Percentiles rank a stretch among this genome's conserved stretches.
Conservation (phyloP, 2,113 vertebrate species). For the Dipodomys merriami region DNA sequence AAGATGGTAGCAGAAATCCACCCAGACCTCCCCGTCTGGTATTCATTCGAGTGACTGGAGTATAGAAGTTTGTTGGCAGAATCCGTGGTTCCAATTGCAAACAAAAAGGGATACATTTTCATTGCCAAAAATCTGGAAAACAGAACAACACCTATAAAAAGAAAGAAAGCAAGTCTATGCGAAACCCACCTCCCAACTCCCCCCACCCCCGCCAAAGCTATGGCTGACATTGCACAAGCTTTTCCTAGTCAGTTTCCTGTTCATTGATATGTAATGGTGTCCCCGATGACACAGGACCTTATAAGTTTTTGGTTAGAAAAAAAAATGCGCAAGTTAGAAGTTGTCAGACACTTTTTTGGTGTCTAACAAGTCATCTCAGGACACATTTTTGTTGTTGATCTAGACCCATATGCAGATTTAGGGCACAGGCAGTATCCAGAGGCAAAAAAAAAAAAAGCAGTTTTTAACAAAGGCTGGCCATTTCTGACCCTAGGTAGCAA, state of each 20-base stretch:
- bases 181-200: not conserved
- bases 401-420: not conserved
- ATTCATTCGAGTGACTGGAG: not conserved
- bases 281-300: slow-evolving; percentile 55
- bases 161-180: not conserved
- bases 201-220: not conserved
- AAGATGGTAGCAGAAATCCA: not conserved
- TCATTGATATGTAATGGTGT: slow-evolving; percentile 57
- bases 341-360: slow-evolving; percentile 46
- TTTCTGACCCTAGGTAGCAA: not conserved
- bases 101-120: not conserved
- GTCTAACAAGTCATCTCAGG: slow-evolving; percentile 69
- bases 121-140: slow-evolving; percentile 49
- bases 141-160: slow-evolving; percentile 2
- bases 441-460: not conserved
- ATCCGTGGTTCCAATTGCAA: slow-evolving; percentile 36
- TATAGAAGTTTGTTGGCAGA: slow-evolving; percentile 7
- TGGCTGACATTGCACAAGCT: not conserved
- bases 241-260: slow-evolving; percentile 16
- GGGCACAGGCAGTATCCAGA: not conserved
- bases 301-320: slow-evolving; percentile 57
- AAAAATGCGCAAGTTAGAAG: slow-evolving; percentile 67
- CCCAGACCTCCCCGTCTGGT: slow-evolving; percentile 7
- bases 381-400: not conserved
- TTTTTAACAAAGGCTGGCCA: not conserved